These are phyloP conservation scores for Muraenolepis orangiensis DNA, from an alignment of 2,797 vertebrate species.

Conservation along the genomic window DNA sequence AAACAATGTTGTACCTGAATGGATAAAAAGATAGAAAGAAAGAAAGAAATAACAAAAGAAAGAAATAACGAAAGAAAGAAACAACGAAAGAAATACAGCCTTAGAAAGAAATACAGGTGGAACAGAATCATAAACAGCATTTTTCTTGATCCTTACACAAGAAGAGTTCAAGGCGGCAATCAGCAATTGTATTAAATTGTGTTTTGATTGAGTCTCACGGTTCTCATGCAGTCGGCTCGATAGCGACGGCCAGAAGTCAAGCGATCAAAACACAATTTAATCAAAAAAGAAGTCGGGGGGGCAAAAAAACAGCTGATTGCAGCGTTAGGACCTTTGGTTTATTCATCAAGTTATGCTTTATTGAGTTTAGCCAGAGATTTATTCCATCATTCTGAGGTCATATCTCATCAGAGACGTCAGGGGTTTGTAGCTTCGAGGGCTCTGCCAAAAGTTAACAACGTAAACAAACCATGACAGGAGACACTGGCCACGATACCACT, in stretches of 20 bases:
- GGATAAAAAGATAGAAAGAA: neutral
- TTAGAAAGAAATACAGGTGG: neutral
- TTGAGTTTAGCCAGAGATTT: neutral
- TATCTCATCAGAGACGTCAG: neutral
- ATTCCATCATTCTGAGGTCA: too few species aligned
- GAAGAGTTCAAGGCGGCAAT: neutral
- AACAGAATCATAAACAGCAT: neutral
- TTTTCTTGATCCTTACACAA: neutral
- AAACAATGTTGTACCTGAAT: neutral
- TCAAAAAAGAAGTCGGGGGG: neutral
- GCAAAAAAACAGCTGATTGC: neutral
- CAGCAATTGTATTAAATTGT: neutral
- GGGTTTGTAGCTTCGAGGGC: neutral
- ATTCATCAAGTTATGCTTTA: neutral
- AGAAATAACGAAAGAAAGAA: too few species aligned
- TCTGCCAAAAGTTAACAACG: neutral
- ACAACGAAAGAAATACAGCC: too few species aligned
- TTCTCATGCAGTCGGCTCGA: neutral
- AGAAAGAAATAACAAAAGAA: too few species aligned
- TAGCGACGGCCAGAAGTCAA: neutral
- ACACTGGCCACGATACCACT: neutral
- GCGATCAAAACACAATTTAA: neutral
- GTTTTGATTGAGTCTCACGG: neutral
- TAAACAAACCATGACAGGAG: neutral
- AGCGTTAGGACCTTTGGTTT: neutral